Evolutionary conservation across 2,888 invertebrate genomes (phyloP).

Genomic region (Parnassius glacialis): DNA sequence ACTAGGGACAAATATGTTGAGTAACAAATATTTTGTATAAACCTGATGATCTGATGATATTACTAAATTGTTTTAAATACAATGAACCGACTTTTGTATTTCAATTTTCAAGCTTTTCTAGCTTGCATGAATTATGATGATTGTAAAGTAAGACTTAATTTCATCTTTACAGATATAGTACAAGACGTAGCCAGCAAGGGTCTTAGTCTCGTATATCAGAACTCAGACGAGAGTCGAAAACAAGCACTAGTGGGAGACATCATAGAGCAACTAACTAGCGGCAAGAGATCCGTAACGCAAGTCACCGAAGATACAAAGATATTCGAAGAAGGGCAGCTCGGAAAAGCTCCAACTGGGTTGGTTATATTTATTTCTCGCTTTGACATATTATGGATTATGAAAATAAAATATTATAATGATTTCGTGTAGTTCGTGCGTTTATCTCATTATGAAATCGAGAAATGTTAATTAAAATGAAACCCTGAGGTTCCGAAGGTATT

Average conservation of each 20-base stretch:
- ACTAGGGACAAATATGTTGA: too few species aligned
- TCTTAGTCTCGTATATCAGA: slow-evolving; percentile 92
- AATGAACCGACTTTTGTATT: too few species aligned
- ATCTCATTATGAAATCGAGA: too few species aligned
- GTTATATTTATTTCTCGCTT: slow-evolving; percentile 27
- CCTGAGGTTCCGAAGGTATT: too few species aligned
- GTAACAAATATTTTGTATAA: too few species aligned
- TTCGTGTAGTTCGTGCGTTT: too few species aligned
- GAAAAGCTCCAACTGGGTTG: slow-evolving; percentile 92
- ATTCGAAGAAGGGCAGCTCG: slow-evolving; percentile 93
- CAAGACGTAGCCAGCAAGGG: slow-evolving; percentile 97
- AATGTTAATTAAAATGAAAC: too few species aligned
- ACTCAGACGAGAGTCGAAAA: slow-evolving; percentile 86
- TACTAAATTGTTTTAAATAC: too few species aligned
- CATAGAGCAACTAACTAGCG: slow-evolving; percentile 91
- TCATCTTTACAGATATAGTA: slow-evolving; percentile 86
- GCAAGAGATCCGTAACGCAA: slow-evolving; percentile 86
- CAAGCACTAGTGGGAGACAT: slow-evolving; percentile 88
- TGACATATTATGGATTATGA: neutral
- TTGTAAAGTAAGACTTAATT: slow-evolving; percentile 20
- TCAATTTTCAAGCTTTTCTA: too few species aligned
- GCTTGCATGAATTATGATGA: too few species aligned
- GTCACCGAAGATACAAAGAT: slow-evolving; percentile 91
- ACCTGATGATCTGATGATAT: too few species aligned
- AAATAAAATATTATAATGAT: too few species aligned